phyloP scores from a whole-genome alignment of 2,888 invertebrate species.

The Caenorhabditis angaria region DNA sequence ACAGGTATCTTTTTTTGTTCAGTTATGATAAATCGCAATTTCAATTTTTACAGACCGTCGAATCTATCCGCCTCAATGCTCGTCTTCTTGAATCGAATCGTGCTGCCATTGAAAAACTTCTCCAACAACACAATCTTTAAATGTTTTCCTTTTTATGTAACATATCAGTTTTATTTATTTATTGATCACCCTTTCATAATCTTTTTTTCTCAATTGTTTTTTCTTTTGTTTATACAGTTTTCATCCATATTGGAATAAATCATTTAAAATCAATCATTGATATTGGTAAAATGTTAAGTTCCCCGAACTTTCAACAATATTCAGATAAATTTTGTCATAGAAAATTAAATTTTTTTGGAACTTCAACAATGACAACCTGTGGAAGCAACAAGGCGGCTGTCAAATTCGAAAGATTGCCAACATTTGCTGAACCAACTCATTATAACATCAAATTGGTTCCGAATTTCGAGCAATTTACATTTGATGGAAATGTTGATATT shows the following conservation, averaged over 20 bases:
- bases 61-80: conserved; percentile 50
- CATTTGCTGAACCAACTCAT: conserved; percentile 84
- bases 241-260: background rate
- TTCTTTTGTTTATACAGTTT: background rate
- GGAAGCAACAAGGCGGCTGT: conserved; percentile 19
- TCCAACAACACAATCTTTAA: conserved; percentile 38
- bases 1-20: conserved; percentile 55
- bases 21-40: background rate
- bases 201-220: background rate
- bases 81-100: conserved; percentile 47
- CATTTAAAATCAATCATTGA: background rate
- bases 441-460: conserved; percentile 87
- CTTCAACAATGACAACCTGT: conserved; percentile 39
- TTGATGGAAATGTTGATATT: conserved; percentile 85
- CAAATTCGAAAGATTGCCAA: conserved; percentile 81
- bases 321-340: too few species aligned
- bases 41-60: conserved; percentile 39
- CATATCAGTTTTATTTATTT: background rate
- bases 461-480: conserved; percentile 83
- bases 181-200: background rate
- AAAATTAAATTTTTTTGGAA: conserved; percentile 27
- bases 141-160: conserved; percentile 15
- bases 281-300: background rate
- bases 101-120: conserved; percentile 38
- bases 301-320: background rate